A percentile compares a stretch with the other conserved stretches of the same genome.
Evolutionary conservation across 2,113 vertebrate genomes (phyloP).

Genomic region (Chlorodrepanis virens): DNA sequence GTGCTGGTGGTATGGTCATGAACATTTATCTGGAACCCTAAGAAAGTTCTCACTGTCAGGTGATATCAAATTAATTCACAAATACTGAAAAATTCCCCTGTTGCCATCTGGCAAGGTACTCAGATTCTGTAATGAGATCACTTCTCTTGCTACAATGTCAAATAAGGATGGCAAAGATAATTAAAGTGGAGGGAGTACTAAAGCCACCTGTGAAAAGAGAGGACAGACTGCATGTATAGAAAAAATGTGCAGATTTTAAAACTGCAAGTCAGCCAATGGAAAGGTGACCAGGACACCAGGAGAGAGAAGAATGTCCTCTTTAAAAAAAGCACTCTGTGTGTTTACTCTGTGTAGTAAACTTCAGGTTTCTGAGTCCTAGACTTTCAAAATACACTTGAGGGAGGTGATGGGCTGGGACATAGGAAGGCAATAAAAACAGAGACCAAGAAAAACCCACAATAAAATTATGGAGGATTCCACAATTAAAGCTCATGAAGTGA

Average conservation of each 20-base stretch:
- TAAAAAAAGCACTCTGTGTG: background rate
- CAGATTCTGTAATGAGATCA: background rate
- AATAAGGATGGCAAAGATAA: background rate
- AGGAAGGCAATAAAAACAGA: background rate
- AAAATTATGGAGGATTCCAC: background rate
- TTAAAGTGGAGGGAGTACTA: background rate
- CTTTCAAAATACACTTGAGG: background rate
- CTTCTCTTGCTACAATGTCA: background rate
- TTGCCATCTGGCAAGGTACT: background rate
- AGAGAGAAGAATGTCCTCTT: background rate
- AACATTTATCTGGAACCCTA: background rate
- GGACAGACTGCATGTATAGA: background rate
- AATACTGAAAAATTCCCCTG: background rate
- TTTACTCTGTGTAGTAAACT: background rate
- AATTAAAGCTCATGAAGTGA: background rate
- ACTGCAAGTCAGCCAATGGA: background rate
- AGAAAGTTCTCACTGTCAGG: background rate
- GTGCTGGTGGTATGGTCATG: background rate
- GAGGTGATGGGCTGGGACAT: fast-evolving
- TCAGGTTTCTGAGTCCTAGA: background rate
- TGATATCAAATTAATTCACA: background rate
- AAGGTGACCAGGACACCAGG: background rate
- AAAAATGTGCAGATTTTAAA: background rate
- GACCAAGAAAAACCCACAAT: background rate
- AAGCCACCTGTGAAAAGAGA: background rate